Conservation (phyloP, 1,140 invertebrate species). For the Diorhabda sublineata region DNA sequence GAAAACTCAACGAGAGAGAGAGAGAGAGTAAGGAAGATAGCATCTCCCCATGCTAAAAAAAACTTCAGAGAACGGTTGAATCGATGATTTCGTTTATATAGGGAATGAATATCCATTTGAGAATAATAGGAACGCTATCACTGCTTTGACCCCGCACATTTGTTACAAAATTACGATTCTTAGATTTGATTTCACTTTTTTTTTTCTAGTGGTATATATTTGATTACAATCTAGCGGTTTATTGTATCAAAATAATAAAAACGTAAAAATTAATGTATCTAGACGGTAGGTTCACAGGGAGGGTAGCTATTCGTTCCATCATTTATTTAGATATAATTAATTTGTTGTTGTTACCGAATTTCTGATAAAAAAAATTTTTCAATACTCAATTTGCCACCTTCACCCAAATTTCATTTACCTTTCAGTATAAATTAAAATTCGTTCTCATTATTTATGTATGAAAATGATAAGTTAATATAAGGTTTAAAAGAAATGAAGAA, state of each 20-base stretch:
- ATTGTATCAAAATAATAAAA: conserved; percentile 6
- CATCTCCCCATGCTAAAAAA: conserved; percentile 33
- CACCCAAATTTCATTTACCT: too few species aligned
- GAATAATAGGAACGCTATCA: conserved; percentile 33
- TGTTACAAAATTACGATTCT: conserved; percentile 24
- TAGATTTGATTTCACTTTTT: conserved; percentile 9
- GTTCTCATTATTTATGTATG: too few species aligned
- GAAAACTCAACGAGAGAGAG: conserved; percentile 26
- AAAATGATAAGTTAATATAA: too few species aligned
- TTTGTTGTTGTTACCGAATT: too few species aligned
- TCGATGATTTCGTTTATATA: conserved; percentile 38
- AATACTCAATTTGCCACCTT: too few species aligned
- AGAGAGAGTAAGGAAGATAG: conserved; percentile 13
- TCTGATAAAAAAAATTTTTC: too few species aligned
- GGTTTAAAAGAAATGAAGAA: too few species aligned
- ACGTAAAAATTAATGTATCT: too few species aligned
- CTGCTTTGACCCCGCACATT: conserved; percentile 27
- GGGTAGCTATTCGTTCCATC: too few species aligned
- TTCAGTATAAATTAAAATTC: too few species aligned
- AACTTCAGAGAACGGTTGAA: conserved; percentile 26
- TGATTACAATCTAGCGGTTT: conserved; percentile 8
- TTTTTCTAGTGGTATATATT: neutral
- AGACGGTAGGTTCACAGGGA: too few species aligned
- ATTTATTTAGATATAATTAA: too few species aligned
- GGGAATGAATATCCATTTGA: conserved; percentile 37